Evolutionary conservation across 2,888 invertebrate species (phyloP).

Genomic region (Brachycybe producta): DNA sequence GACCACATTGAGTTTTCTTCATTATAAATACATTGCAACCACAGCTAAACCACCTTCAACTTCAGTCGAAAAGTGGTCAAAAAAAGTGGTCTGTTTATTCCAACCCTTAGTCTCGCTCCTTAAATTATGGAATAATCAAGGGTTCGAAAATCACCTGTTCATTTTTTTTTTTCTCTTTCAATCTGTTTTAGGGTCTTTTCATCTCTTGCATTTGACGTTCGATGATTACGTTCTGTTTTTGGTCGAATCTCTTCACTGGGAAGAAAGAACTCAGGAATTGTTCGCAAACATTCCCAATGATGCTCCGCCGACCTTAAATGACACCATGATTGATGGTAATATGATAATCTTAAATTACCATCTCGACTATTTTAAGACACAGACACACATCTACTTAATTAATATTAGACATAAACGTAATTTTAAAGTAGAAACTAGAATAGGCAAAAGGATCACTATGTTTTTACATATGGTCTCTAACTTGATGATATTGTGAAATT

Average conservation of each 20-base stretch:
- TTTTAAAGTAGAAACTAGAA: too few species aligned
- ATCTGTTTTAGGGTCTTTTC: constrained; percentile 33
- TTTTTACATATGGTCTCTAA: too few species aligned
- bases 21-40: too few species aligned
- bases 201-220: constrained; percentile 38
- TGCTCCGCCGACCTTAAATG: constrained; percentile 25
- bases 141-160: too few species aligned
- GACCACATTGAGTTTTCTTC: too few species aligned
- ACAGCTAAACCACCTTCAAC: too few species aligned
- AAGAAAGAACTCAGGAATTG: constrained; percentile 34
- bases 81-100: too few species aligned
- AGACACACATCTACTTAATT: not conserved
- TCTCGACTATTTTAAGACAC: not conserved
- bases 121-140: not conserved
- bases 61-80: too few species aligned
- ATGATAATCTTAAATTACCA: not conserved
- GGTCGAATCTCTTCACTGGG: constrained; percentile 36
- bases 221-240: constrained; percentile 38
- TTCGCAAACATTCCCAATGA: constrained; percentile 30
- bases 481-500: too few species aligned
- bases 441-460: too few species aligned
- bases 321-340: constrained; percentile 23
- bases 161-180: not conserved
- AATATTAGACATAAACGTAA: not conserved
- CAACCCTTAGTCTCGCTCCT: not conserved